phyloP scores from a whole-genome alignment of 53 echinoderm and acorn worm genomes.

The Zoroaster sp. region DNA sequence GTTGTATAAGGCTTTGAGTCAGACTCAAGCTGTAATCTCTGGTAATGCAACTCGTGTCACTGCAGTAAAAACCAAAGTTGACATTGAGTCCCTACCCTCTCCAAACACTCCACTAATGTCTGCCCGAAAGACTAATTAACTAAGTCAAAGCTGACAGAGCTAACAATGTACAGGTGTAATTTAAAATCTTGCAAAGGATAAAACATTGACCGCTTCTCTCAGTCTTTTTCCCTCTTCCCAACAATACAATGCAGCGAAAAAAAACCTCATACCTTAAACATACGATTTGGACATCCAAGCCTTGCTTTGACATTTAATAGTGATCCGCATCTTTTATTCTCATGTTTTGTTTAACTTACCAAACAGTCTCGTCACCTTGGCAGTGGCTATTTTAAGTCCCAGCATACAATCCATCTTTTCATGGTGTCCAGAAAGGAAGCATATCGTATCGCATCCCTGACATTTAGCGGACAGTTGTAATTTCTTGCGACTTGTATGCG shows the following conservation, averaged over 20 bases:
- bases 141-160: too few relatives aligned
- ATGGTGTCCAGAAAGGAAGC: not conserved
- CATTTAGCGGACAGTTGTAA: constrained; percentile 50
- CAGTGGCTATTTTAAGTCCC: constrained; percentile 31
- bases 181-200: too few relatives aligned
- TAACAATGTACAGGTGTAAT: too few relatives aligned
- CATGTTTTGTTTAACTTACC: not conserved
- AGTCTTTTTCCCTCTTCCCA: not conserved
- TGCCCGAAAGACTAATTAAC: too few relatives aligned
- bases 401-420: constrained; percentile 24
- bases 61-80: too few relatives aligned
- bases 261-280: not conserved
- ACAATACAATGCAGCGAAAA: not conserved
- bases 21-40: too few relatives aligned
- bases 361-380: constrained; percentile 48
- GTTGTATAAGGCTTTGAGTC: too few relatives aligned
- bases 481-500: constrained; percentile 16
- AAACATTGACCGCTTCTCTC: not conserved
- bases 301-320: constrained; percentile 17
- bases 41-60: too few relatives aligned
- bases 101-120: too few relatives aligned
- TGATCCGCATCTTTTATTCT: not conserved
- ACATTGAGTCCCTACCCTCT: too few relatives aligned
- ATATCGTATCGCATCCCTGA: constrained; percentile 26
- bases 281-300: not conserved